These are phyloP conservation scores for Sialis fuliginosa DNA, from an alignment of 2,888 invertebrate species.

Conservation along the genomic window DNA sequence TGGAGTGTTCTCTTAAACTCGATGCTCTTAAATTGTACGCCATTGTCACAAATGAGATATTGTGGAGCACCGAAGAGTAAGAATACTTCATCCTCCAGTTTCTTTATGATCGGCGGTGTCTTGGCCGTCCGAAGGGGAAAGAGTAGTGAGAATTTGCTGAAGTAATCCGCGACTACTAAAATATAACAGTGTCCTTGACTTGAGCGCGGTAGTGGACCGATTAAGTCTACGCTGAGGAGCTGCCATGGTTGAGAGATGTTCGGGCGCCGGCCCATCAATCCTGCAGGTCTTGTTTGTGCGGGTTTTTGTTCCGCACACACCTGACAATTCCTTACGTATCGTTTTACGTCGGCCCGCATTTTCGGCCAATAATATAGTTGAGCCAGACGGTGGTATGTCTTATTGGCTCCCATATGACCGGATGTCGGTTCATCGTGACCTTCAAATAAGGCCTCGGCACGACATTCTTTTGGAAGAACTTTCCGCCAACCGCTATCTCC, in stretches of 20 bases:
- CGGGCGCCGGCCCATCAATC: not conserved
- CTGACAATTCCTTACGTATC: slow-evolving; percentile 8
- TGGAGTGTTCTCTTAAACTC: no score
- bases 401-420: slow-evolving; percentile 10
- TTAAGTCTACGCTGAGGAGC: slow-evolving; percentile 9
- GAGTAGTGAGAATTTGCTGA: no score
- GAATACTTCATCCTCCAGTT: no score
- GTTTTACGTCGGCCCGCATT: slow-evolving; percentile 9
- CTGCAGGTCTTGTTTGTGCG: not conserved
- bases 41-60: slow-evolving; percentile 5
- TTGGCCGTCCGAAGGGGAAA: no score
- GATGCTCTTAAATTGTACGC: no score
- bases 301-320: slow-evolving; percentile 1
- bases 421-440: slow-evolving; percentile 8
- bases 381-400: slow-evolving; percentile 8
- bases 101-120: no score
- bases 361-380: slow-evolving; percentile 12
- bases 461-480: slow-evolving; percentile 4
- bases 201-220: slow-evolving; percentile 9
- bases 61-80: not conserved
- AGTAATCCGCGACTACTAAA: slow-evolving; percentile 10
- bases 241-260: slow-evolving; percentile 8
- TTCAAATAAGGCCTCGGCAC: slow-evolving; percentile 1
- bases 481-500: slow-evolving; percentile 8
- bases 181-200: slow-evolving; percentile 7